Evolutionary conservation across 2,113 vertebrate genomes (phyloP).

Genomic region (Ciconia stormi): DNA sequence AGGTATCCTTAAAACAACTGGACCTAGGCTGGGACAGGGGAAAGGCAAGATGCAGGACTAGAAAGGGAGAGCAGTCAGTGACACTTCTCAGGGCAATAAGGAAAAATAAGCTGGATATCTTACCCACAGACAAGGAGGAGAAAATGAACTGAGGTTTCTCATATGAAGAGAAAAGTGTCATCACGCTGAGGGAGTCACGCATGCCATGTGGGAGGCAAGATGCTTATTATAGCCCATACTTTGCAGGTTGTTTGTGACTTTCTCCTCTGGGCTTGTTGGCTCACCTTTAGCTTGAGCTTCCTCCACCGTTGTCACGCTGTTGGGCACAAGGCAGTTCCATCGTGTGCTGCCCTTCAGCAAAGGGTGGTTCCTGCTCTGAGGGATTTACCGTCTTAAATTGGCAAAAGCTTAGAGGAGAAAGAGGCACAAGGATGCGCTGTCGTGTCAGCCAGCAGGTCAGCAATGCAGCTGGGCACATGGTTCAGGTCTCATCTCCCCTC

Average conservation of each 20-base stretch:
- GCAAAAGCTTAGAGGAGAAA: neutral
- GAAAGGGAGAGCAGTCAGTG: neutral
- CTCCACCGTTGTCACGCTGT: fast-evolving
- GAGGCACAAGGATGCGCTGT: neutral
- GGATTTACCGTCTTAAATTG: neutral
- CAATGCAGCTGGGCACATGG: neutral
- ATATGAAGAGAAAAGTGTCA: neutral
- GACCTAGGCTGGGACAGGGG: neutral
- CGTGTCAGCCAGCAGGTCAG: constrained; percentile 40
- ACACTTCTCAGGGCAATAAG: neutral
- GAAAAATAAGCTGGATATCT: neutral
- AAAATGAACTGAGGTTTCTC: neutral
- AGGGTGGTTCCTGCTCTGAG: neutral
- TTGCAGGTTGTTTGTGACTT: neutral
- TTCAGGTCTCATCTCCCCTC: constrained; percentile 11
- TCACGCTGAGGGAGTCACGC: neutral
- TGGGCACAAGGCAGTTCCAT: neutral
- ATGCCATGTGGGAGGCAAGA: neutral
- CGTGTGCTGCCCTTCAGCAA: neutral
- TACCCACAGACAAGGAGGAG: neutral
- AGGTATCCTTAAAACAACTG: neutral
- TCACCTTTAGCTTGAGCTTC: neutral
- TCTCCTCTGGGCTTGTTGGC: neutral
- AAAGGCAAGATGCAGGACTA: neutral
- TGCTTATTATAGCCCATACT: neutral